Evolutionary conservation across 2,113 vertebrate genomes (phyloP), one percentile per base, ranked within the genome.

Genomic region (Sigmodon hispidus): DNA sequence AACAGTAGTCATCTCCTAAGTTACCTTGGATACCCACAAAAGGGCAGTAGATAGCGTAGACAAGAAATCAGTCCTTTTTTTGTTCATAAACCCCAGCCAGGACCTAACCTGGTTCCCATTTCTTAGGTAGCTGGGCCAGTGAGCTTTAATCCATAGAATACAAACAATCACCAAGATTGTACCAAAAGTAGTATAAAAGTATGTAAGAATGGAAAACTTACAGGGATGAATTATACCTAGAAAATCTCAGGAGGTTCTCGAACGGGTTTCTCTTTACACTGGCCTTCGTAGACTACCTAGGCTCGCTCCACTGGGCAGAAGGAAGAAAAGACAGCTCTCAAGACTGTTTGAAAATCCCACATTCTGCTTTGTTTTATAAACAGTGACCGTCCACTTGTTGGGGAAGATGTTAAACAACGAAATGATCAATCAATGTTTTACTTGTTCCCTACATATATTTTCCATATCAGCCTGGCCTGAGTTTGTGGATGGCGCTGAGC

Each of bases 361-460:
- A 11, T 81, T 92, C 55, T 83, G 9, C 69, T 89, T 94, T 70
- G 9, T 76, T 65, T 80, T 91, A 13, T 87, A 92, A 96, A 45
- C 59, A 89, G 55, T 79, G 90, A 36, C 52, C 50, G 69, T 57
- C 81, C 24, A 87, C 55, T 57, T 69, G 2, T 69, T 85, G 48
- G 59, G 50, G 73, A 48, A 90, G 61, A 67, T 40, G 75, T 36
- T 85, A 87, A 83, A 93, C 10, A 91, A 40, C 15, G 43, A 95
- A 94, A 91, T 91, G 87, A 79, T 36, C 63, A 50, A 40, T 90
- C 55, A 61, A 48, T 52, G 40, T 70, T 85, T 93, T 17, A 22
- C 63, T 91, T 84, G 67, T 90, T 83, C 50, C 15, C 16, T 50
- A 21, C 75, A 15, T 75, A 65, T 73, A 24, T 84, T 40, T 77